phyloP scores from a whole-genome alignment of 2,113 vertebrate genomes.

The Gasterosteus aculeatus region DNA sequence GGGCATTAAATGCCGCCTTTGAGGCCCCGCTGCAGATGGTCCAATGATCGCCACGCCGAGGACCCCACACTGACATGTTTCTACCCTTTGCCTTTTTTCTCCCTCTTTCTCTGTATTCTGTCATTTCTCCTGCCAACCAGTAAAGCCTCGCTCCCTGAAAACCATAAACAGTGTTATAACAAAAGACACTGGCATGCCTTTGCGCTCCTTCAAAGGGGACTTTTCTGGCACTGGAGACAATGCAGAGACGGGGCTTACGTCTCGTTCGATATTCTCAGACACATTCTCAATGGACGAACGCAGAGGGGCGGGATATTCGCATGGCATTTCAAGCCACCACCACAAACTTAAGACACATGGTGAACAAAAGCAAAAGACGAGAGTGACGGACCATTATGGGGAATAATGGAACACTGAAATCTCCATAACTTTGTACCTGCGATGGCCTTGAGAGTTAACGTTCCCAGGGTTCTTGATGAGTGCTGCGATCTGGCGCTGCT shows the following conservation, averaged over 20 bases:
- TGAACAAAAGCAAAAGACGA: constrained; percentile 22
- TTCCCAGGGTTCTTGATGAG: constrained; percentile 58
- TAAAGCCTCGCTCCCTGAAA: constrained; percentile 51
- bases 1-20: constrained; percentile 48
- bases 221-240: constrained; percentile 53
- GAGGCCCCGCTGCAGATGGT: constrained; percentile 52
- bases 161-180: constrained; percentile 72
- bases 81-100: constrained; percentile 42
- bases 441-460: constrained; percentile 38
- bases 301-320: constrained; percentile 25
- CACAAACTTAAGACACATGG: constrained; percentile 52
- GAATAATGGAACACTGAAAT: constrained; percentile 10
- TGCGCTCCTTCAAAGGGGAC: constrained; percentile 61
- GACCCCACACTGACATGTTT: constrained; percentile 60
- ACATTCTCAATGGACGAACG: constrained; percentile 52
- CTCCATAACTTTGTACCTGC: constrained; percentile 63
- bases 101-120: constrained; percentile 47
- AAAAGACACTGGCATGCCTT: constrained; percentile 67
- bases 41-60: constrained; percentile 42
- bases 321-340: constrained; percentile 39
- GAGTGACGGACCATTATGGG: constrained; percentile 20
- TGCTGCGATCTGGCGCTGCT: constrained; percentile 37
- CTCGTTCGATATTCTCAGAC: constrained; percentile 53
- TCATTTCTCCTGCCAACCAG: constrained; percentile 67
- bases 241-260: constrained; percentile 45